Base-by-base conservation (phyloP, 2,113 vertebrate genomes). In the Sebastes schlegelii region DNA sequence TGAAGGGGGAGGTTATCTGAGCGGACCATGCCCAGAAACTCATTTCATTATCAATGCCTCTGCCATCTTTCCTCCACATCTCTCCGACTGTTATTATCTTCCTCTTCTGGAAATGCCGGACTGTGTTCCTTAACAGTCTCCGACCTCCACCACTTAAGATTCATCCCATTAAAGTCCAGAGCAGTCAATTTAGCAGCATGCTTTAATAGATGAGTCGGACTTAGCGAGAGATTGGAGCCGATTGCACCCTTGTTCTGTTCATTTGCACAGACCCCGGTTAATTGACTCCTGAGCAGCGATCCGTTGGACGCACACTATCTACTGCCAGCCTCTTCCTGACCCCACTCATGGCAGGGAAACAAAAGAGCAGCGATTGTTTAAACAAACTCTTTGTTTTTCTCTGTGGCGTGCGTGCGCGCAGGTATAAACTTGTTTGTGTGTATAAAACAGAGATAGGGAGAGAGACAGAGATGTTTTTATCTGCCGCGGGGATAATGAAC, bases 171-270 rank as follows among this genome's bases (percentile, higher is more conserved):
- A 91, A 91, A 85, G 86, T 88, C 84, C 66, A 34, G 49, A 76
- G 67, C 80, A 90, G 92, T 93, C 87, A 87, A 91, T 94, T 94
- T 90, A 82, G 73, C 79, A 66, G 85, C 77, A 58, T 63, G 78
- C 80, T 80, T 88, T 89, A 92, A 92, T 84, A 87, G 87, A 91
- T 88, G 91, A 91, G 79, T 92, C 88, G 77, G 87, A 82, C 82
- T 91, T 87, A 85, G 86, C 65, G 57, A 86, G 84, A 91, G 92
- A 94, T 91, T 88, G 86, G 86, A 93, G 86, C 89, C 91, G 93
- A 94, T 94, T 91, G 92, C 55, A 26, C 54, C 82, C 92, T 88
- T 93, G 91, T 94, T 93, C 90, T 93, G 82, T 93, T 91, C 90
- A 93, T 93, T 94, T 92, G 89, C 88, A 90, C 89, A 91, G 87